Evolutionary conservation across 2,888 invertebrate genomes (phyloP), one percentile per base, ranked within the genome.

Genomic region (Drosophila recens): DNA sequence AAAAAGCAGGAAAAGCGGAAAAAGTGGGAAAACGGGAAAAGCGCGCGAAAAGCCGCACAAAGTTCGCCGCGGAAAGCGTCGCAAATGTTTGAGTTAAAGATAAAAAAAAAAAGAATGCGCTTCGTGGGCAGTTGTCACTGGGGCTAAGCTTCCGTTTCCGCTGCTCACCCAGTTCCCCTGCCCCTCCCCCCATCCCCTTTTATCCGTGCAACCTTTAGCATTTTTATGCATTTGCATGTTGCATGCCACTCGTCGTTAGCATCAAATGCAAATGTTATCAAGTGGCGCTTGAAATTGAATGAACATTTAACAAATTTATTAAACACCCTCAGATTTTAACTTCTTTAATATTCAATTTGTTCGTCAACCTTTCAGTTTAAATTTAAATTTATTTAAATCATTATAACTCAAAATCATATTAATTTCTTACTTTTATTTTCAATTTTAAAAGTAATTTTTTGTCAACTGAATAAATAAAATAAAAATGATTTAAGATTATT

Each of bases 71-170:
- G 62, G 65, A 76, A 74, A 67, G 65, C 67, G 72, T 54, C 49
- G 75, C 49, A 57, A 76, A 71, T 84, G 85, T 79, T 89, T 87
- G 84, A 73, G 79, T 70, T 52, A 48, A 63, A 89, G 85, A 87
- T 85, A 85, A 85, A 85, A 23, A 85, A 85, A 23, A 23, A 6
- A 27, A 27, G 1, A 6, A 74, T 51, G 58, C 70, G 57, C 58
- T 15, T 45, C 46, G 58, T 6, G 46, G 59, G 52, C 69, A 59
- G 71, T 27, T 27, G 27, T 49, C 69, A 52, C 40, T 20, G 57
- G 34, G 69, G 70, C 77, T 71, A 77, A 81, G 89, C 87, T 77
- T 87, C 80, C 85, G 80, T 67, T 87, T 84, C 80, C 87, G 69
- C 42, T 53, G 6, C 8, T 1, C 34, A 1, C 30, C 9, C 11